A percentile compares a stretch with the other conserved stretches of the same genome.
phyloP scores from a whole-genome alignment of 2,888 invertebrate genomes.

The Nomada lathburiana region DNA sequence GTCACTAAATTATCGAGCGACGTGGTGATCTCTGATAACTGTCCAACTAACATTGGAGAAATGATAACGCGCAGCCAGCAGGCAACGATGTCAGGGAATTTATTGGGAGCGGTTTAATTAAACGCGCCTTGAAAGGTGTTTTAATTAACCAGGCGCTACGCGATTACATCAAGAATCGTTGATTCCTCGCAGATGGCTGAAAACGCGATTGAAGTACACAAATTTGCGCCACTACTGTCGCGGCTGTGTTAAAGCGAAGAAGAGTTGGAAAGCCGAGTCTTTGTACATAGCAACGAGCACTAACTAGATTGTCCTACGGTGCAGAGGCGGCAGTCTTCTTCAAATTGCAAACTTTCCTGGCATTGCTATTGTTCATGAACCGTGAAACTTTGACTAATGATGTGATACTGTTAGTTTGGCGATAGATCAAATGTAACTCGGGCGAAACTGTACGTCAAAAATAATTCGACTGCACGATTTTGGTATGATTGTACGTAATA shows the following conservation, averaged over 20 bases:
- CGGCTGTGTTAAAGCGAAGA: background rate
- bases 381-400: slow-evolving; percentile 5
- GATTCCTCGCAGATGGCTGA: background rate
- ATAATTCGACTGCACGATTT: background rate
- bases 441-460: background rate
- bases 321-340: slow-evolving; percentile 10
- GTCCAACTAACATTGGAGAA: background rate
- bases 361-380: slow-evolving; percentile 8
- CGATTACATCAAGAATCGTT: slow-evolving; percentile 14
- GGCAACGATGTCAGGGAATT: slow-evolving; percentile 12
- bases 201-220: background rate
- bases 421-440: background rate
- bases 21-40: slow-evolving; percentile 3
- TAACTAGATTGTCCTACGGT: slow-evolving; percentile 25
- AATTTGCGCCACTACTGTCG: background rate
- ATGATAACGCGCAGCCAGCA: slow-evolving; percentile 5
- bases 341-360: slow-evolving; percentile 17
- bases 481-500: too few relatives aligned
- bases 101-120: slow-evolving; percentile 36
- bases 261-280: background rate
- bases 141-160: slow-evolving; percentile 20
- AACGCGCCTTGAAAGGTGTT: slow-evolving; percentile 27
- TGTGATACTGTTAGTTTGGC: slow-evolving; percentile 6
- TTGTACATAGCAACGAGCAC: slow-evolving; percentile 9
- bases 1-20: background rate